Evolutionary conservation across 92 coral and sea anemone genomes (phyloP), one percentile per base, ranked within the genome.

Genomic region (Blastomussa wellsi): DNA sequence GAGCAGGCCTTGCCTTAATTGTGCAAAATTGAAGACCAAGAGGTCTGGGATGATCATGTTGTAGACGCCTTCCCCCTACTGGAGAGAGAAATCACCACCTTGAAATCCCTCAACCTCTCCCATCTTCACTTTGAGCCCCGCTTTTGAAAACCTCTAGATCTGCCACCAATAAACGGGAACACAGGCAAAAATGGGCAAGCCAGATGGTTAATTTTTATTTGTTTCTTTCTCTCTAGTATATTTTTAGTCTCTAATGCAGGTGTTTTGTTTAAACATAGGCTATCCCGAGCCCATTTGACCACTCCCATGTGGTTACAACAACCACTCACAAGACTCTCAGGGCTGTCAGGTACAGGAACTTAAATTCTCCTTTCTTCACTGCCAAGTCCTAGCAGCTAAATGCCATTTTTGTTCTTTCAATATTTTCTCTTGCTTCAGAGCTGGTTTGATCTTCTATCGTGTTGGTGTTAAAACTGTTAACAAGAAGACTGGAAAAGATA

Each of bases 401-500:
- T 31, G 5, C 67, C 17, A 55, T 9, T 35, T 55, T 38, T 66
- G 22, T 19, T 52, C 3, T 12, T 42, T 67, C 33, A 47, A 2
- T 24, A 26, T 70, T 7, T 19, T 65, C 20, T 80, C 35, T 22
- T 51, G n/a, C 52, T 60, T 11, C 83, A 95, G 98, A 79, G 84
- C 99, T 91, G 99, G 99, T 5, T 84, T 96, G 78, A 94, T 96
- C 36, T 96, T 96, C 89, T 96, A 95, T 74, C 99, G 99, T 64
- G 84, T 95, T 80, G 99, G 99, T 52, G 95, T 92, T 72, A 96
- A 96, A 77, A 91, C 95, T 38, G 89, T 84, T 16, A 91, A 85
- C 81, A 96, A 96, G 86, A 96, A 96, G 84, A 96, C 98, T 71
- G 99, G 99, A 44, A 96, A 96, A 94, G 95, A 96, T 96, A 92